Evolutionary conservation across 2,113 vertebrate species (phyloP).

Genomic region (Campylorhamphus procurvoides): DNA sequence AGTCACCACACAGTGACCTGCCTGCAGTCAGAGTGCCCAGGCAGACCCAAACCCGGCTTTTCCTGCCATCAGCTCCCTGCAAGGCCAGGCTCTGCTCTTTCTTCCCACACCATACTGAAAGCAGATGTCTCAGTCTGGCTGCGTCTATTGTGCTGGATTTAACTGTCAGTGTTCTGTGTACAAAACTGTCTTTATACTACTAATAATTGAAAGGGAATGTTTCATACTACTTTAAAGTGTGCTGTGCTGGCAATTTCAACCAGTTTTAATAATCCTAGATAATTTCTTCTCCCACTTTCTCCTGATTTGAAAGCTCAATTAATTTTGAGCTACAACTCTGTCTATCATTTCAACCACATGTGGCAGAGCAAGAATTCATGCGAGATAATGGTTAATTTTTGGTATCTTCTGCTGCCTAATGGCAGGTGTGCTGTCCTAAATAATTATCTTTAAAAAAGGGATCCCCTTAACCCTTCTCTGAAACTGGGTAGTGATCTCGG

Average conservation of each 20-base stretch:
- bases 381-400: constrained; percentile 40
- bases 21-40: not conserved
- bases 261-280: constrained; percentile 13
- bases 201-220: not conserved
- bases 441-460: constrained; percentile 69
- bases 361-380: constrained; percentile 46
- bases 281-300: not conserved
- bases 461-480: constrained; percentile 57
- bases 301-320: constrained; percentile 37
- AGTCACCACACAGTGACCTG: accelerated
- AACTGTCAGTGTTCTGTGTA: not conserved
- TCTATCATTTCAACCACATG: constrained; percentile 48
- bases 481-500: constrained; percentile 56
- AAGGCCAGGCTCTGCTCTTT: accelerated
- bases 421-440: constrained; percentile 69
- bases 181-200: not conserved
- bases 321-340: constrained; percentile 33
- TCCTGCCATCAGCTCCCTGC: accelerated
- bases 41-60: accelerated
- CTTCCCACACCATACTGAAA: not conserved
- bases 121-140: not conserved
- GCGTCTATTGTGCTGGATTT: not conserved
- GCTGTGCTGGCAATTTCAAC: not conserved
- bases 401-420: constrained; percentile 48
- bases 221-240: not conserved